Evolutionary conservation across 2,797 vertebrate genomes (phyloP).

Genomic region (Masticophis lateralis): DNA sequence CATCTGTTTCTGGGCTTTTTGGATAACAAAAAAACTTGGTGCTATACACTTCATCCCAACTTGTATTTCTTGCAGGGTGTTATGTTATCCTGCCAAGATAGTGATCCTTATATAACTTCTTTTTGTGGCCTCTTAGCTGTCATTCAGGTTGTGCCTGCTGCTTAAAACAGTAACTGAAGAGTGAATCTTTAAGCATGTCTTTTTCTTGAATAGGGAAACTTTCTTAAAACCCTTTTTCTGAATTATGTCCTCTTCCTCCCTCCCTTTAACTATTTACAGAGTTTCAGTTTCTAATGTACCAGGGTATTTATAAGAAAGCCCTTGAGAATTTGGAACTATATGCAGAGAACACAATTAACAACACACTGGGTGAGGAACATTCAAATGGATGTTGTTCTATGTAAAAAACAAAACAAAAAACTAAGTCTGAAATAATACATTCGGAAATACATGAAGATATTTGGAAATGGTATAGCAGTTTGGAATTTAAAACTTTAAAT

Average conservation of each 20-base stretch:
- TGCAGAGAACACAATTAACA: slow-evolving; percentile 67
- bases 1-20: neutral
- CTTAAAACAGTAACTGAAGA: neutral
- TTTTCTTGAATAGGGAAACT: neutral
- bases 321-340: slow-evolving; percentile 70
- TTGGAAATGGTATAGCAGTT: slow-evolving; percentile 60
- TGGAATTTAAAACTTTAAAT: slow-evolving; percentile 12
- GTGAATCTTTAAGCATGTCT: neutral
- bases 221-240: neutral
- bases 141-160: neutral
- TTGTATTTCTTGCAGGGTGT: neutral
- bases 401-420: slow-evolving; percentile 49
- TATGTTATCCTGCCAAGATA: neutral
- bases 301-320: slow-evolving; percentile 69
- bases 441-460: slow-evolving; percentile 54
- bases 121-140: neutral
- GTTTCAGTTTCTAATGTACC: slow-evolving; percentile 69
- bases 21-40: neutral
- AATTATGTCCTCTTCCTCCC: slow-evolving; percentile 8
- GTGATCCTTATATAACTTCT: neutral
- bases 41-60: neutral
- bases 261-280: slow-evolving; percentile 69
- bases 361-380: slow-evolving; percentile 60
- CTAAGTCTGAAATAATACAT: slow-evolving; percentile 60
- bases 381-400: slow-evolving; percentile 62